Evolutionary conservation across 1,140 invertebrate genomes (phyloP).

Genomic region (Phortica variegata): DNA sequence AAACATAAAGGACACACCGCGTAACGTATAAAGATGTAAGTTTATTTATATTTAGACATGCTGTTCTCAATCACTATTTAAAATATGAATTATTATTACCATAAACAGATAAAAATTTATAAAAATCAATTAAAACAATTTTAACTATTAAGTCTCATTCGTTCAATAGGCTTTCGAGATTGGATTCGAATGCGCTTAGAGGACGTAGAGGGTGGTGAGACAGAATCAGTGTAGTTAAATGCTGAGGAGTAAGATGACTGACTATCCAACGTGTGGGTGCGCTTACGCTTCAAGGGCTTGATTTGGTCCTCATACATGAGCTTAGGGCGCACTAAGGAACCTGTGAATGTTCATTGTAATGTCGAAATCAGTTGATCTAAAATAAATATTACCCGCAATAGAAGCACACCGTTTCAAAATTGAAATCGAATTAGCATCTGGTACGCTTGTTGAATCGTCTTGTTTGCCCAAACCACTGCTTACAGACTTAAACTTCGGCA

Average conservation of each 20-base stretch:
- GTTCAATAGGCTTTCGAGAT: constrained; percentile 40
- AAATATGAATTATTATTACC: no score
- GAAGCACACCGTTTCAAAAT: constrained; percentile 45
- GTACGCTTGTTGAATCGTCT: constrained; percentile 12
- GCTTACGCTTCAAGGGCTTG: constrained; percentile 40
- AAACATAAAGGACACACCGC: no score
- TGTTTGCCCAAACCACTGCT: constrained; percentile 13
- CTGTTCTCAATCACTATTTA: no score
- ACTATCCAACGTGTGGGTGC: constrained; percentile 41
- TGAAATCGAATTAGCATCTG: no score
- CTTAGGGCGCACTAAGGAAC: constrained; percentile 39
- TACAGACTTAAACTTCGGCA: constrained; percentile 23
- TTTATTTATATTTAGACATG: no score
- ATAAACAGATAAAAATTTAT: no score
- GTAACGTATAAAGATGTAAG: no score
- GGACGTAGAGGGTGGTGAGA: constrained; percentile 27
- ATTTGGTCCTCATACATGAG: constrained; percentile 21
- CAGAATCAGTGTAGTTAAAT: not conserved
- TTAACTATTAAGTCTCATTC: constrained; percentile 30
- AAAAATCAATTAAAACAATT: constrained; percentile 7
- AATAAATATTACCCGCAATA: constrained; percentile 28
- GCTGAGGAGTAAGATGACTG: constrained; percentile 19
- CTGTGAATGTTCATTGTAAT: constrained; percentile 15
- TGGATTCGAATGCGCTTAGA: constrained; percentile 50
- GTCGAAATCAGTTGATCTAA: not conserved